Evolutionary conservation across 2,888 invertebrate species (phyloP).

Genomic region (Drosophila picticornis): DNA sequence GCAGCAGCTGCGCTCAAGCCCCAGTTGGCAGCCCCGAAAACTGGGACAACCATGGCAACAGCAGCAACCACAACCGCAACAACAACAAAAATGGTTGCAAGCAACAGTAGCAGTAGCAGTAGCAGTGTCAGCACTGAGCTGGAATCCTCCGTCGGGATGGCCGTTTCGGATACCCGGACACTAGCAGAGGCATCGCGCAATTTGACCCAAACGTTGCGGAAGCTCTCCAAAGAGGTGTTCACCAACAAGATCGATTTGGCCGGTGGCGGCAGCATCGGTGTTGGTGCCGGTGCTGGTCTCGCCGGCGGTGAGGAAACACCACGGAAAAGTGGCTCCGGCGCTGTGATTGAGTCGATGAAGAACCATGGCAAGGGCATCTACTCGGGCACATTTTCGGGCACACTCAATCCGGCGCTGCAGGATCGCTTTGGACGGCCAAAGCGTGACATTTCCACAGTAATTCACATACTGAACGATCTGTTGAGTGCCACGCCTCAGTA

Average conservation of each 20-base stretch:
- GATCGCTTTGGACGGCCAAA: constrained; percentile 96
- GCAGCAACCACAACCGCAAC: constrained; percentile 20
- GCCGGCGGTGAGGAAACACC: constrained; percentile 85
- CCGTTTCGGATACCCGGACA: constrained; percentile 88
- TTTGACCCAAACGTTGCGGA: constrained; percentile 95
- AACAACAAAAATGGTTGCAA: constrained; percentile 13
- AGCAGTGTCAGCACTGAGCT: constrained; percentile 49
- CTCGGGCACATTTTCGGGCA: constrained; percentile 98
- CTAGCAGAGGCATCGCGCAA: constrained; percentile 96
- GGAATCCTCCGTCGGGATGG: constrained; percentile 77
- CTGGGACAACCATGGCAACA: constrained; percentile 16
- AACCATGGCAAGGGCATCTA: constrained; percentile 98
- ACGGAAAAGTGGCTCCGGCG: constrained; percentile 88
- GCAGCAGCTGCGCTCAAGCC: constrained; percentile 20
- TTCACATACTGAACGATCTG: constrained; percentile 97
- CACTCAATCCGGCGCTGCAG: constrained; percentile 96
- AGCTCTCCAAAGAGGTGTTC: constrained; percentile 95
- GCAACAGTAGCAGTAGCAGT: constrained; percentile 13
- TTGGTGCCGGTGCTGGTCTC: constrained; percentile 11
- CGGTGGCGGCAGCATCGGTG: constrained; percentile 45
- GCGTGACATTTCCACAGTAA: constrained; percentile 97
- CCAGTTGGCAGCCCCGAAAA: constrained; percentile 1
- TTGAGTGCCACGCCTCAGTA: constrained; percentile 93
- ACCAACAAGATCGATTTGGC: constrained; percentile 87
- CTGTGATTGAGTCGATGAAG: constrained; percentile 96